Conservation (phyloP, 2,888 invertebrate species). For the Tachystola acroxantha region DNA sequence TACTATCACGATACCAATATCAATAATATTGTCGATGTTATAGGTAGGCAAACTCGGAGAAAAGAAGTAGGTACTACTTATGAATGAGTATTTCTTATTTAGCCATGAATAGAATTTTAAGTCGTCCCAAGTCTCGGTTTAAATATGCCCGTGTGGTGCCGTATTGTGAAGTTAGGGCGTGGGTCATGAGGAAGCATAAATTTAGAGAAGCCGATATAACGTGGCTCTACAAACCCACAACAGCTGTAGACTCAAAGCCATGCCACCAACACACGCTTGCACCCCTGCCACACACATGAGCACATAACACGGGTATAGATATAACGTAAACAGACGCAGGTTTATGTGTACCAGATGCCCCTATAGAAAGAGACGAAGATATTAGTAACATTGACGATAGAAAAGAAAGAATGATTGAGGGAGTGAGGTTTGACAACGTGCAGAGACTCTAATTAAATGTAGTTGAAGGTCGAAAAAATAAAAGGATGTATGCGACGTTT, state of each 20-base stretch:
- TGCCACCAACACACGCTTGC: conserved; percentile 57
- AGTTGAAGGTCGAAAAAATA: conserved; percentile 69
- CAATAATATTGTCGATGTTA: no score
- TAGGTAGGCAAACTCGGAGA: no score
- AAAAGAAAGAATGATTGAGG: conserved; percentile 45
- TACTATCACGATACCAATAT: no score
- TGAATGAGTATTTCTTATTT: conserved; percentile 43
- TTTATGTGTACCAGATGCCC: conserved; percentile 77
- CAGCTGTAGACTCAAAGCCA: conserved; percentile 70
- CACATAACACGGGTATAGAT: conserved; percentile 36
- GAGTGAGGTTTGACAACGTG: conserved; percentile 63
- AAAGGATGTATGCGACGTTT: conserved; percentile 42
- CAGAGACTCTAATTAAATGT: conserved; percentile 68
- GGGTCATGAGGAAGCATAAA: conserved; percentile 76
- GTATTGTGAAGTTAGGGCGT: conserved; percentile 43
- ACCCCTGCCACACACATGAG: conserved; percentile 60
- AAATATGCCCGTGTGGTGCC: conserved; percentile 35
- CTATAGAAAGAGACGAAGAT: conserved; percentile 61
- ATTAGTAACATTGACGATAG: conserved; percentile 42
- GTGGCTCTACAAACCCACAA: conserved; percentile 63
- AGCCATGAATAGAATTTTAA: conserved; percentile 48
- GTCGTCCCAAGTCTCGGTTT: conserved; percentile 37
- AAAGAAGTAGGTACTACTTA: no score
- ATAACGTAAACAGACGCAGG: conserved; percentile 69
- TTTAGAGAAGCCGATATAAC: conserved; percentile 66